phyloP scores from a whole-genome alignment of 2,888 invertebrate genomes.

The Desoria tigrina region DNA sequence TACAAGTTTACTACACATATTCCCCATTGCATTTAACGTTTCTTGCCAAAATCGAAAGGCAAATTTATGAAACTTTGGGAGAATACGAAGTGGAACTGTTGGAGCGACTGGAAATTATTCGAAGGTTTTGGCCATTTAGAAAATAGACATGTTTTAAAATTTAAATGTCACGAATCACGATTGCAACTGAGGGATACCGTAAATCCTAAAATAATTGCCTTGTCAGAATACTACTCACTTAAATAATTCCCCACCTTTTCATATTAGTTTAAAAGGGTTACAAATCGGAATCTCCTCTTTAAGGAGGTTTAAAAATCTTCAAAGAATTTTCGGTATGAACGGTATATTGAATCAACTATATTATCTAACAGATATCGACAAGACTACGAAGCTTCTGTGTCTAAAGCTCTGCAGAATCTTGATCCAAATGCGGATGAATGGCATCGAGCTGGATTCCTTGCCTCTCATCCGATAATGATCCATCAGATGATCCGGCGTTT shows the following conservation, averaged over 20 bases:
- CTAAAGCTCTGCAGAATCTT: constrained; percentile 3
- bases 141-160: neutral
- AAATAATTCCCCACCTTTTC: neutral
- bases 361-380: constrained; percentile 17
- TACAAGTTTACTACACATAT: constrained; percentile 19
- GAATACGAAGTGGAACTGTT: constrained; percentile 23
- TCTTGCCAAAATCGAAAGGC: constrained; percentile 22
- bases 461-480: constrained; percentile 24
- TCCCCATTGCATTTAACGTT: constrained; percentile 23
- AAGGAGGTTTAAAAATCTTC: neutral
- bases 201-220: too few species aligned
- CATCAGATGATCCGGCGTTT: constrained; percentile 43
- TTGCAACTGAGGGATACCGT: too few species aligned
- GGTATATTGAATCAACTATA: too few species aligned
- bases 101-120: constrained; percentile 23
- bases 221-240: too few species aligned
- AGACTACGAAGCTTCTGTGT: constrained; percentile 28
- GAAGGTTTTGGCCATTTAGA: constrained; percentile 23
- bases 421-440: constrained; percentile 18
- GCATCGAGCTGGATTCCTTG: constrained; percentile 19
- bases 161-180: too few species aligned
- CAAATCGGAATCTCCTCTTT: too few species aligned
- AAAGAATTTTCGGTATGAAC: neutral
- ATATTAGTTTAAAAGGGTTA: too few species aligned
- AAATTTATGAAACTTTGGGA: constrained; percentile 11